A percentile compares a stretch with the other conserved stretches of the same genome.
Evolutionary conservation across 2,797 vertebrate species (phyloP).

Genomic region (Threskiornis aethiopicus): DNA sequence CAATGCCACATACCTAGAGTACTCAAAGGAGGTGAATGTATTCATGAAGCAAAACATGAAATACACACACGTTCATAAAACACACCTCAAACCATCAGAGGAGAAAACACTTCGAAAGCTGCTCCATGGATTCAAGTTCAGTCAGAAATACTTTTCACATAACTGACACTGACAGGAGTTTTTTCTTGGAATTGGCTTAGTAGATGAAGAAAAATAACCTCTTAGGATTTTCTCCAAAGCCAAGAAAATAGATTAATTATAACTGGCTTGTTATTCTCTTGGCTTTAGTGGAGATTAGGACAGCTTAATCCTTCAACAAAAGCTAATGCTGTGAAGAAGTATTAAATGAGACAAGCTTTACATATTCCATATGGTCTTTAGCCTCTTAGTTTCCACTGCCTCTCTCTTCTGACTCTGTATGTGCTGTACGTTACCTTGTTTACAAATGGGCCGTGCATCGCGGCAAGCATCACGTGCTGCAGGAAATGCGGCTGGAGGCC

Average conservation of each 20-base stretch:
- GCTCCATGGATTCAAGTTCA: background rate
- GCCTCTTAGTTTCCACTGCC: background rate
- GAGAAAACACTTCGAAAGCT: background rate
- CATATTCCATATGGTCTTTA: background rate
- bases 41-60: background rate
- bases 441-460: background rate
- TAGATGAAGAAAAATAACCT: constrained; percentile 28
- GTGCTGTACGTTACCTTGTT: background rate
- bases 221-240: constrained; percentile 24
- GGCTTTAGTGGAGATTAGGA: constrained; percentile 24
- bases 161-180: constrained; percentile 21
- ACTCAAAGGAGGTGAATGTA: background rate
- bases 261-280: constrained; percentile 26
- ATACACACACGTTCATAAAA: background rate
- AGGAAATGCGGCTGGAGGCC: background rate
- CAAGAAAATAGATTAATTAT: constrained; percentile 33
- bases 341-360: background rate
- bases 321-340: background rate
- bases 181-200: constrained; percentile 33
- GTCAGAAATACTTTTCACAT: background rate
- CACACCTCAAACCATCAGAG: background rate
- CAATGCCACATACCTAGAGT: background rate
- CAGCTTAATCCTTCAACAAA: constrained; percentile 27
- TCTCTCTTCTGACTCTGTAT: background rate
- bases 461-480: rapidly evolving